A percentile compares a stretch with the other conserved stretches of the same genome.
Evolutionary conservation across 2,113 vertebrate genomes (phyloP).

Genomic region (Climacteris rufus): DNA sequence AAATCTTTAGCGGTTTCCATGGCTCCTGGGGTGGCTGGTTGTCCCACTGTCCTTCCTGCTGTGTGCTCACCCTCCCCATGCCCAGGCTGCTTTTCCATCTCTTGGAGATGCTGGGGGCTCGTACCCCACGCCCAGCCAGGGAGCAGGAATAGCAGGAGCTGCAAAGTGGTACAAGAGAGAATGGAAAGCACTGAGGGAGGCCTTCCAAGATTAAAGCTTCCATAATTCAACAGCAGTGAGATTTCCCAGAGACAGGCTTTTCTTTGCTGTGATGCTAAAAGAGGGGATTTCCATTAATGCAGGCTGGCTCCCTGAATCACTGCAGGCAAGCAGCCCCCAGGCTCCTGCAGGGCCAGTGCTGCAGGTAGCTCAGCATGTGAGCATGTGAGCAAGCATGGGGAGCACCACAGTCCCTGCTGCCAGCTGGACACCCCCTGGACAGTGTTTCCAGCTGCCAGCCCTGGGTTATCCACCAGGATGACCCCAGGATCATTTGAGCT

Average conservation of each 20-base stretch:
- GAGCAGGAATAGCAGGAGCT: not conserved
- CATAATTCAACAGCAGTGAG: not conserved
- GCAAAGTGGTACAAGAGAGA: not conserved
- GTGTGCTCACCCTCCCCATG: not conserved
- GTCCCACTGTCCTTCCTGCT: not conserved
- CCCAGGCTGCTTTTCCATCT: not conserved
- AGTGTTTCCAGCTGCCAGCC: not conserved
- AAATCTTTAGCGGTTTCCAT: not conserved
- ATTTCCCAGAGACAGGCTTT: not conserved
- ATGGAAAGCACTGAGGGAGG: not conserved
- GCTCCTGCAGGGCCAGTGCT: not conserved
- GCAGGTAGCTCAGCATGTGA: not conserved
- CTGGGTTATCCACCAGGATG: not conserved
- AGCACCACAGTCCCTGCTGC: not conserved
- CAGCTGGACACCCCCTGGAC: not conserved
- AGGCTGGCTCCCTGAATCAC: not conserved
- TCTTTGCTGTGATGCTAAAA: not conserved
- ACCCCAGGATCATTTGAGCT: not conserved
- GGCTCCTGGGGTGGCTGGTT: not conserved
- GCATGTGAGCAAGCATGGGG: accelerated
- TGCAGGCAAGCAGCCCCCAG: not conserved
- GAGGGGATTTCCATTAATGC: not conserved
- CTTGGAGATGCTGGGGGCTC: not conserved
- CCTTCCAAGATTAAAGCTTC: not conserved
- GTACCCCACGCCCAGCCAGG: not conserved